Evolutionary conservation across 1,140 invertebrate genomes (phyloP).

Genomic region (Linepithema humile): DNA sequence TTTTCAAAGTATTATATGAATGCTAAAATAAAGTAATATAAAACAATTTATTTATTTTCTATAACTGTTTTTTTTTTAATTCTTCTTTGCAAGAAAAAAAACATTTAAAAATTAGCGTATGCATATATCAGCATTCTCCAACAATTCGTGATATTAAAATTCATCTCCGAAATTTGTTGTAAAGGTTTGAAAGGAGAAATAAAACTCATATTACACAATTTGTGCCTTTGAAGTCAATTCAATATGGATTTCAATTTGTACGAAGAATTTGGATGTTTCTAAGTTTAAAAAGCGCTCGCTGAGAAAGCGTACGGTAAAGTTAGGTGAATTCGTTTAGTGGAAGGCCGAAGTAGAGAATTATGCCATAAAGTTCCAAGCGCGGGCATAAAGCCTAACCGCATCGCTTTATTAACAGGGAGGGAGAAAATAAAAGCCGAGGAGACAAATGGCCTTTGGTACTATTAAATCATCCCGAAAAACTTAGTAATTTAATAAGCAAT

Average conservation of each 20-base stretch:
- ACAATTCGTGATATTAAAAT: too few species aligned
- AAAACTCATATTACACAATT: background rate
- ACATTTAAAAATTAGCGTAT: background rate
- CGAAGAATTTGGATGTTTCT: background rate
- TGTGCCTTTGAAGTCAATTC: background rate
- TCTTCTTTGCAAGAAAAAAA: background rate
- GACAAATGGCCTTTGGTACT: slow-evolving; percentile 79
- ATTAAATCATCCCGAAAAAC: slow-evolving; percentile 82
- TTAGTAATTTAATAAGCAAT: slow-evolving; percentile 84
- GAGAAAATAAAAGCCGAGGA: slow-evolving; percentile 80
- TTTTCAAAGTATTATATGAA: background rate
- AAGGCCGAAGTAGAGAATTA: slow-evolving; percentile 41
- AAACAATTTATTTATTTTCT: background rate
- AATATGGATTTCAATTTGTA: slow-evolving; percentile 32
- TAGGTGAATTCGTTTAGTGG: slow-evolving; percentile 28
- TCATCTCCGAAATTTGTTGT: too few species aligned
- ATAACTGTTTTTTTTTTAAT: background rate
- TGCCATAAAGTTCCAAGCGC: slow-evolving; percentile 44
- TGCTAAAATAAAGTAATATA: background rate
- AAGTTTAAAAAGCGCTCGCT: background rate
- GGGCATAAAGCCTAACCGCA: slow-evolving; percentile 59
- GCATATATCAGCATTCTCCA: background rate
- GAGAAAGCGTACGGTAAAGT: slow-evolving; percentile 9
- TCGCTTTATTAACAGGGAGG: slow-evolving; percentile 73
- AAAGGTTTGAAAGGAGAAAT: background rate